Percentiles rank a stretch among this genome's conserved stretches.
These are phyloP conservation scores for Solea solea DNA, from an alignment of 2,113 vertebrate genomes.

Conservation along the genomic window DNA sequence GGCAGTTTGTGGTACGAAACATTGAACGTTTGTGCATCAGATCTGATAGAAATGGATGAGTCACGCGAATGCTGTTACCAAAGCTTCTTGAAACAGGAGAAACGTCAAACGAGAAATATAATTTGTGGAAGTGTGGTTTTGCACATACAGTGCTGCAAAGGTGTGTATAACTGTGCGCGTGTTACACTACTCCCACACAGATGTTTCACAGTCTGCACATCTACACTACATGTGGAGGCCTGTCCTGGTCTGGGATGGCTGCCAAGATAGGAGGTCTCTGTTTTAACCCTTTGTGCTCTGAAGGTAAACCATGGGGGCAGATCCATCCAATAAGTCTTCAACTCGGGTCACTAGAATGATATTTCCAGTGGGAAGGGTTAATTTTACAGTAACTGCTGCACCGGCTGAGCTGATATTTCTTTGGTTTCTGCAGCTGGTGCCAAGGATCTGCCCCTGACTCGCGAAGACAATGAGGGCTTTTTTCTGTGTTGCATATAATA, in stretches of 20 bases:
- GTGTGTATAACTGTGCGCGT: slow-evolving; percentile 56
- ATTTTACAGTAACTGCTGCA: slow-evolving; percentile 29
- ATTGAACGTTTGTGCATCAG: slow-evolving; percentile 4
- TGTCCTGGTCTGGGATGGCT: slow-evolving; percentile 85
- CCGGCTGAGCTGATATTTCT: slow-evolving; percentile 28
- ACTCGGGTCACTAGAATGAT: slow-evolving; percentile 2
- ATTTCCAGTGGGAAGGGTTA: slow-evolving; percentile 40
- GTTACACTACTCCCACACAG: slow-evolving; percentile 80
- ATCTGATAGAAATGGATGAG: slow-evolving; percentile 26
- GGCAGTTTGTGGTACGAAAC: slow-evolving; percentile 27
- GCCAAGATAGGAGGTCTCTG: slow-evolving; percentile 84
- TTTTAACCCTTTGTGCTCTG: slow-evolving; percentile 82
- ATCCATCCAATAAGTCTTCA: slow-evolving; percentile 16
- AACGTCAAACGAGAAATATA: not conserved
- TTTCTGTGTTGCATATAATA: not conserved
- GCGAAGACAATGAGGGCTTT: slow-evolving; percentile 20
- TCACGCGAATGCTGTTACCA: slow-evolving; percentile 6
- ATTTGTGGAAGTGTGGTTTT: slow-evolving; percentile 22
- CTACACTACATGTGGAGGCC: slow-evolving; percentile 84
- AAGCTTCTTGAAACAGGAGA: too few relatives aligned
- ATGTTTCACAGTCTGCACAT: slow-evolving; percentile 89
- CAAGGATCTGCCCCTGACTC: not conserved
- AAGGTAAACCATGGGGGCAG: not conserved
- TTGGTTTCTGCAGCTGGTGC: not conserved
- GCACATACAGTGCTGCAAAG: slow-evolving; percentile 12